phyloP scores from a whole-genome alignment of 2,113 vertebrate species.

The Amazona guildingii region DNA sequence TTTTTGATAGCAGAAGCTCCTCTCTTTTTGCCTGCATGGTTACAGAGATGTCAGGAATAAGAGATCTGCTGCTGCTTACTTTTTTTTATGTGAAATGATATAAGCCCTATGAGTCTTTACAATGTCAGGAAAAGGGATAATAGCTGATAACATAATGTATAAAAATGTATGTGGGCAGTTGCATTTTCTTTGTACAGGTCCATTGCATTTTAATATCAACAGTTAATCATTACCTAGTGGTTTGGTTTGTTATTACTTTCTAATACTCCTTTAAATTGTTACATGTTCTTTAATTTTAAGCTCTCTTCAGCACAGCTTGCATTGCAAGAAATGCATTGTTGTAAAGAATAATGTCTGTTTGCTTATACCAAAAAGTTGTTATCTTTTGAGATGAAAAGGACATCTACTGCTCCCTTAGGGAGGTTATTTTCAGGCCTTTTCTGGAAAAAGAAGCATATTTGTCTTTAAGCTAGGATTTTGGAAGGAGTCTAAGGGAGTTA shows the following conservation, averaged over 20 bases:
- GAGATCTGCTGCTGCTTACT: not conserved
- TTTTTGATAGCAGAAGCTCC: not conserved
- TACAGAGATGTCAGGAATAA: not conserved
- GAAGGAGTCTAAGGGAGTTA: not conserved
- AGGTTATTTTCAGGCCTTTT: not conserved
- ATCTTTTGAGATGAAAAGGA: not conserved
- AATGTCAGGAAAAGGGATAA: not conserved
- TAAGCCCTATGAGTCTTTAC: not conserved
- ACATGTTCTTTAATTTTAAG: not conserved
- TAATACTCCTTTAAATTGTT: not conserved
- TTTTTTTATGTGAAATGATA: not conserved
- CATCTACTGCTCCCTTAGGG: not conserved
- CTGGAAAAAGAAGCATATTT: not conserved
- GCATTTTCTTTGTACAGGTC: not conserved
- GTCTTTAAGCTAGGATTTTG: not conserved
- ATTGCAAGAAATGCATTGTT: not conserved
- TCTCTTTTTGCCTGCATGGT: not conserved
- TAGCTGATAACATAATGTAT: not conserved
- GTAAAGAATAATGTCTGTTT: not conserved
- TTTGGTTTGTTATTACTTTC: constrained; percentile 3
- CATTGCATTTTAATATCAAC: not conserved
- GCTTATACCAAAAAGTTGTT: not conserved
- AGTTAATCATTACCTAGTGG: not conserved
- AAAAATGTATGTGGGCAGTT: not conserved
- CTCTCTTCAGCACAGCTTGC: not conserved